Percentiles rank a stretch among this genome's conserved stretches.
Conservation (phyloP, 1,140 invertebrate genomes). For the Ladona fulva region DNA sequence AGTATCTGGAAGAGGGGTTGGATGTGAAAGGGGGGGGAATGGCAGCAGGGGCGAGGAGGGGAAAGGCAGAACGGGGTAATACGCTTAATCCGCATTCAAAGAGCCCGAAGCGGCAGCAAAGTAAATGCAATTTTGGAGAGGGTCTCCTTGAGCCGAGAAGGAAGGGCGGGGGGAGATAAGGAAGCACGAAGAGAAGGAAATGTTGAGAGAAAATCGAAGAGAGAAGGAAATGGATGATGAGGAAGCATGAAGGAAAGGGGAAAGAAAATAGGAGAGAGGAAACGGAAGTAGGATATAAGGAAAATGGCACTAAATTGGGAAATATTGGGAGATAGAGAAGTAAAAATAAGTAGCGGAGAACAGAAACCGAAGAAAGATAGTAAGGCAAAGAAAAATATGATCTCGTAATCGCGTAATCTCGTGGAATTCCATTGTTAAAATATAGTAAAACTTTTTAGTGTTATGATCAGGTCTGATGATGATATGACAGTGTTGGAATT, state of each 20-base stretch:
- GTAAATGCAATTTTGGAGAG: constrained; percentile 9
- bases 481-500: no score
- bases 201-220: neutral
- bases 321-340: no score
- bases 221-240: neutral
- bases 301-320: no score
- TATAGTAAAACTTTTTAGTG: no score
- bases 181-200: neutral
- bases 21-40: neutral
- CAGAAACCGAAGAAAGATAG: no score
- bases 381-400: no score
- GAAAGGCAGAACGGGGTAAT: neutral
- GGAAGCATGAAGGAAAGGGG: neutral
- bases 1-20: neutral
- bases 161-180: neutral
- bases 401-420: no score
- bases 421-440: no score
- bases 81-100: constrained; percentile 1
- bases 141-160: neutral
- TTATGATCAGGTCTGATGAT: no score
- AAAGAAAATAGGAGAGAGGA: neutral
- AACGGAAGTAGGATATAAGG: no score
- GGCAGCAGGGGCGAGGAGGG: neutral
- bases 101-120: neutral
- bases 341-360: no score